A percentile compares a stretch with the other conserved stretches of the same genome.
phyloP scores from a whole-genome alignment of 2,888 invertebrate genomes.

The Pachliopta kotzebuea region DNA sequence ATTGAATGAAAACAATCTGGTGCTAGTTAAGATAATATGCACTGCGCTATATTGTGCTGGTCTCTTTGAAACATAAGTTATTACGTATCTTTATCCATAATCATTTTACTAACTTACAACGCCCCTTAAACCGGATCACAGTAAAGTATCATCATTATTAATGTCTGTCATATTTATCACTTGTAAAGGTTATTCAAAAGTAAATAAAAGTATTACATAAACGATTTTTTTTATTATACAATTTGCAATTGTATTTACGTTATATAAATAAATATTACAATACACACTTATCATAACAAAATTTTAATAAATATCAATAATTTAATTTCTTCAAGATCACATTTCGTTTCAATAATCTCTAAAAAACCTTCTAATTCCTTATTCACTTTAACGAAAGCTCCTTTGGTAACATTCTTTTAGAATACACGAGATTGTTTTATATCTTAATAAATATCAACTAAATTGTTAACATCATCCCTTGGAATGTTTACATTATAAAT shows the following conservation, averaged over 20 bases:
- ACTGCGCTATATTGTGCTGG: too few species aligned
- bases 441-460: conserved; percentile 25
- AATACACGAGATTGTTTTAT: conserved; percentile 18
- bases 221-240: conserved; percentile 3
- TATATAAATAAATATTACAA: conserved; percentile 11
- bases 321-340: conserved; percentile 26
- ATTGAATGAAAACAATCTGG: too few species aligned
- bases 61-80: too few species aligned
- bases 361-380: neutral
- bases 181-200: too few species aligned
- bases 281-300: neutral
- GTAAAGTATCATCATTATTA: too few species aligned
- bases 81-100: too few species aligned
- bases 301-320: neutral
- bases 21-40: too few species aligned
- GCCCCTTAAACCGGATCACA: too few species aligned
- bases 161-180: too few species aligned
- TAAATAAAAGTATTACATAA: neutral
- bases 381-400: conserved; percentile 34
- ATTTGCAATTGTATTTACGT: neutral
- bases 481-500: conserved; percentile 41
- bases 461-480: conserved; percentile 36
- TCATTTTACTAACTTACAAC: too few species aligned
- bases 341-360: conserved; percentile 24
- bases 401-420: conserved; percentile 44